phyloP scores from a whole-genome alignment of 1,140 invertebrate genomes.

The Agrypnia vestita region DNA sequence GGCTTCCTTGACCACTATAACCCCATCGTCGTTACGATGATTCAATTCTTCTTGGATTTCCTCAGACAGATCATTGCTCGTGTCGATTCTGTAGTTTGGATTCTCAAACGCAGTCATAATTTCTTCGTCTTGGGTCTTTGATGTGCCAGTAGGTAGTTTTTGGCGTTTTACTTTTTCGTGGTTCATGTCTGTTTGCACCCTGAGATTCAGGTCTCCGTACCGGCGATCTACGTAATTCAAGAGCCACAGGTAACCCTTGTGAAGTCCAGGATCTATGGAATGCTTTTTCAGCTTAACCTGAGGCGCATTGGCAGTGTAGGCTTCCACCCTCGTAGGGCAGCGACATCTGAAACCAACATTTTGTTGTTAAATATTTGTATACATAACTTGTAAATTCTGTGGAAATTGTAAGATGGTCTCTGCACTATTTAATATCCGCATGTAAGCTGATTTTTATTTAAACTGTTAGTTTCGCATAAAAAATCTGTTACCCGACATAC shows the following conservation, averaged over 20 bases:
- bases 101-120: conserved; percentile 51
- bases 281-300: conserved; percentile 66
- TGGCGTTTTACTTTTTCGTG: conserved; percentile 68
- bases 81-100: conserved; percentile 55
- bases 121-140: conserved; percentile 43
- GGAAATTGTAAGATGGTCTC: no score
- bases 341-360: conserved; percentile 71
- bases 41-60: conserved; percentile 21
- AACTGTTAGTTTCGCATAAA: no score
- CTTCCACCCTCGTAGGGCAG: conserved; percentile 84
- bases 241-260: conserved; percentile 81
- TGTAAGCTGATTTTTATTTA: no score
- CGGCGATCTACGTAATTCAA: conserved; percentile 78
- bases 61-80: background rate
- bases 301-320: conserved; percentile 71
- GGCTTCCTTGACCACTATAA: conserved; percentile 51
- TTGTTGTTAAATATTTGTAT: no score
- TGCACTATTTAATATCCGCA: no score
- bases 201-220: conserved; percentile 76
- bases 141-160: conserved; percentile 63
- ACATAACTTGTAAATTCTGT: no score
- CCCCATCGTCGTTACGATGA: conserved; percentile 12
- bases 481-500: no score
- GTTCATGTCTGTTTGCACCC: conserved; percentile 78
- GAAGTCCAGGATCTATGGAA: conserved; percentile 75